These are phyloP conservation scores for Xylocampa areola DNA, from an alignment of 2,888 invertebrate genomes.

Conservation along the genomic window DNA sequence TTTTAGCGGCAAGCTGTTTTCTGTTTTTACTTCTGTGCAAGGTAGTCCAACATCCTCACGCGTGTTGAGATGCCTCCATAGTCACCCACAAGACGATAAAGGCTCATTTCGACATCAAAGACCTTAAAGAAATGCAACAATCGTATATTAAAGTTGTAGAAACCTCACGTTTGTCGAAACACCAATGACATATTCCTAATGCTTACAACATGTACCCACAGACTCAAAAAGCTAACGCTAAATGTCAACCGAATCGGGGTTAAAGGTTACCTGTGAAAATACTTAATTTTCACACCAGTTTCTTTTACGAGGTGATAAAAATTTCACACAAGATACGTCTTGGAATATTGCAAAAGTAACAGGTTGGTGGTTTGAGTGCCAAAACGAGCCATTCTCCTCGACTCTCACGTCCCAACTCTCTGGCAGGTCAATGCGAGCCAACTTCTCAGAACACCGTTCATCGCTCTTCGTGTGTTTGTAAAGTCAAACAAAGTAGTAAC, in stretches of 20 bases:
- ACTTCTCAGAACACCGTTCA: conserved; percentile 26
- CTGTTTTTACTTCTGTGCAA: not conserved
- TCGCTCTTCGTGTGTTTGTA: conserved; percentile 16
- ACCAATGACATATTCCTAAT: conserved; percentile 1
- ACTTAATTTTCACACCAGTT: conserved; percentile 50
- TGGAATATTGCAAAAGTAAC: conserved; percentile 50
- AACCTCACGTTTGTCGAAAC: conserved; percentile 11
- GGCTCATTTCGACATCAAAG: not conserved
- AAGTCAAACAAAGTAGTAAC: conserved; percentile 23
- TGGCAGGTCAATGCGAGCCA: conserved; percentile 11
- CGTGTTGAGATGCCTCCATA: too few species aligned
- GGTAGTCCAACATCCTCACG: too few species aligned
- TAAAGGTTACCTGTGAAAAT: conserved; percentile 45
- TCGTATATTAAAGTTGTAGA: not conserved
- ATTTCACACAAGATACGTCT: conserved; percentile 45
- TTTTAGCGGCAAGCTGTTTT: not conserved
- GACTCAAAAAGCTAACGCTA: conserved; percentile 23
- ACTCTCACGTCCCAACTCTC: conserved; percentile 6
- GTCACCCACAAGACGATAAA: not conserved
- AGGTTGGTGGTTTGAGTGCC: conserved; percentile 42
- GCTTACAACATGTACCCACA: conserved; percentile 25
- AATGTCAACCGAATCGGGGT: conserved; percentile 35
- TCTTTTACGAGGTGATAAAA: conserved; percentile 58
- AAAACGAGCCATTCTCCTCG: conserved; percentile 44
- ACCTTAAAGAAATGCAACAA: not conserved